Conservation (phyloP, 2,113 vertebrate genomes). For the Mixornis gularis region DNA sequence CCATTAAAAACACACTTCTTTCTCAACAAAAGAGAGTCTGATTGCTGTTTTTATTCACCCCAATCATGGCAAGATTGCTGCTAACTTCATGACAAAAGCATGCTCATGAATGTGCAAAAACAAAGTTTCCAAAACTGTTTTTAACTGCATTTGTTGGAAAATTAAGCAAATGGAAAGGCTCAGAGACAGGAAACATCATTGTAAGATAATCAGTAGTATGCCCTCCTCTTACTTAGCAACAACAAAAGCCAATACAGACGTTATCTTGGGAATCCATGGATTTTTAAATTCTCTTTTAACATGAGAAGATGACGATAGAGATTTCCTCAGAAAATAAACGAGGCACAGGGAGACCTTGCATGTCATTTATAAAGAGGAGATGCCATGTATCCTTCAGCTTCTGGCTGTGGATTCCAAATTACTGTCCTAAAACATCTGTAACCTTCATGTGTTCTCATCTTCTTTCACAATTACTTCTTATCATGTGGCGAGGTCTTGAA, state of each 20-base stretch:
- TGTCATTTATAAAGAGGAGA: not conserved
- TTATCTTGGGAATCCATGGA: not conserved
- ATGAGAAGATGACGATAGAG: not conserved
- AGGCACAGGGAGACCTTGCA: not conserved
- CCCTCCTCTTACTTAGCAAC: not conserved
- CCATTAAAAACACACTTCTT: not conserved
- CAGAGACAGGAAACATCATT: not conserved
- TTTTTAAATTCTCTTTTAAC: not conserved
- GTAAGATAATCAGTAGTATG: not conserved
- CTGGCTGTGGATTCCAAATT: not conserved
- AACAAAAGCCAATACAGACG: not conserved
- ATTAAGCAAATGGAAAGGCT: not conserved
- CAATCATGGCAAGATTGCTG: not conserved
- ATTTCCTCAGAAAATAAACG: not conserved
- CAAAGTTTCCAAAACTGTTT: not conserved
- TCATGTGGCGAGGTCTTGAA: not conserved
- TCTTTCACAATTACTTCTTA: not conserved
- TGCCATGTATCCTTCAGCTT: not conserved
- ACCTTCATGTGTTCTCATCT: not conserved
- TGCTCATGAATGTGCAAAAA: not conserved
- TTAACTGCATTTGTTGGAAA: not conserved
- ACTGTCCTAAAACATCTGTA: not conserved
- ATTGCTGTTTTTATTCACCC: not conserved
- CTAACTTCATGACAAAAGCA: not conserved
- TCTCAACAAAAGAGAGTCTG: not conserved